Evolutionary conservation across 2,888 invertebrate genomes (phyloP), one percentile per base, ranked within the genome.

Genomic region (Anthrax anthrax): DNA sequence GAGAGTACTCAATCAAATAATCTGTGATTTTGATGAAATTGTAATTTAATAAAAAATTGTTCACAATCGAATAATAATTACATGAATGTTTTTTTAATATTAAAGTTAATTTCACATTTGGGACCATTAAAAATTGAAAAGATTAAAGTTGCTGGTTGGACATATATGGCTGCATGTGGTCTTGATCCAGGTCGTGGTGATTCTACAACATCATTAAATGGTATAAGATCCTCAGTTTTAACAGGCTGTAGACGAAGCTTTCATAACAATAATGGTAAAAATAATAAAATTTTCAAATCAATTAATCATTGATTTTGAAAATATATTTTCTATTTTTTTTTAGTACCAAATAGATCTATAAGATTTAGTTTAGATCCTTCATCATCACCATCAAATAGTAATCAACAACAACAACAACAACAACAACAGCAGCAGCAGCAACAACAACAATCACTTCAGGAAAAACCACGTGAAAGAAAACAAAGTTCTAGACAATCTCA

Each of bases 81-180:
- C 23, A 8, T 23, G 23, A 23, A 23, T 23, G 23, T 23, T 32
- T 5, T 32, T 32, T 4, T 19, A 16, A 16, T n/a, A 13, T 29
- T 46, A 14, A 8, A 46, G 46, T 18, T 46, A n/a, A 46, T 41
- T 14, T 46, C 46, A 27, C 42, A 42, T 19, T 27, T 18, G n/a
- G 46, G 46, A 1, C 46, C 46, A 1, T 27, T 46, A 48, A 77
- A 81, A 56, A 83, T 97, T 10, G 96, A 97, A 66, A 96, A 96
- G 70, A 96, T 96, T 34, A 96, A 96, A 72, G 84, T 96, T 46
- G 91, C 94, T 41, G 92, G 91, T 49, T 89, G 89, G 76, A 95
- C 95, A 0, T 96, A 95, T 59, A 95, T 96, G 95, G 95, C 94
- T 2, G 95, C 94, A 2, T 89, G 90, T 58, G 96, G 96, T 0